Base-by-base conservation (phyloP, 2,888 invertebrate species). In the Ormyrus pomaceus region DNA sequence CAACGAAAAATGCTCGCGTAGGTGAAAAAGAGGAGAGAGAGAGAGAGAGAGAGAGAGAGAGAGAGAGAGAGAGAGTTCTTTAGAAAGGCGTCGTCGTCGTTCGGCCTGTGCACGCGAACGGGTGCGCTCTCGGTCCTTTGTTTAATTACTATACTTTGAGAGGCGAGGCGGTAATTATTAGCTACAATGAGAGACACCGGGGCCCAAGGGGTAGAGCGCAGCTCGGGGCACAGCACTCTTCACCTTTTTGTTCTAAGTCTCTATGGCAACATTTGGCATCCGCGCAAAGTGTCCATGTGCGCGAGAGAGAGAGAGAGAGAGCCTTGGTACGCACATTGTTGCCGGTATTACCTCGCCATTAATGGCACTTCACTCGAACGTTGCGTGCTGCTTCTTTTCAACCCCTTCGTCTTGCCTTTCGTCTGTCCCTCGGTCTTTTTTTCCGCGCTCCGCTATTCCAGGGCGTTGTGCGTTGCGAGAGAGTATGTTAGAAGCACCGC, bases 81-180 rank as follows among this genome's bases (percentile, higher is more conserved):
- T 79, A 64, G 68, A 69, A 74, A 68, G 64, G 64, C 45, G 62
- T 46, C 46, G 34, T 59, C 59, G 59, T 34, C 34, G 8, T 4
- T 7, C 34, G 10, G 59, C 6, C 8, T 65, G 45, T 45, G 11
- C 9, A 51, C 69, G 56, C 45, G 8, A 13, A 58, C 62, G 62
- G 46, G 13, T 48, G 50, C 55, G 11, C 62, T 19, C 34, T 34
- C 34, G 34, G 84, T 84, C 87, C 84, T 87, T 88, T 87, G 87
- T 87, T 87, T 88, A 89, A 88, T 88, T 87, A 88, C 87, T 87
- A 88, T 87, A 86, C 86, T 79, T 79, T 80, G 82, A 82, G 87
- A 86, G 88, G 87, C 87, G 34, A 34, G 34, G 83, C 84, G 83
- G 86, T 88, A 88, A 88, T 89, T 88, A 87, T 87, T 87, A 86